Evolutionary conservation across 37 sponge, comb jelly and placozoan species (phyloP).

Genomic region (Beroe ovata): DNA sequence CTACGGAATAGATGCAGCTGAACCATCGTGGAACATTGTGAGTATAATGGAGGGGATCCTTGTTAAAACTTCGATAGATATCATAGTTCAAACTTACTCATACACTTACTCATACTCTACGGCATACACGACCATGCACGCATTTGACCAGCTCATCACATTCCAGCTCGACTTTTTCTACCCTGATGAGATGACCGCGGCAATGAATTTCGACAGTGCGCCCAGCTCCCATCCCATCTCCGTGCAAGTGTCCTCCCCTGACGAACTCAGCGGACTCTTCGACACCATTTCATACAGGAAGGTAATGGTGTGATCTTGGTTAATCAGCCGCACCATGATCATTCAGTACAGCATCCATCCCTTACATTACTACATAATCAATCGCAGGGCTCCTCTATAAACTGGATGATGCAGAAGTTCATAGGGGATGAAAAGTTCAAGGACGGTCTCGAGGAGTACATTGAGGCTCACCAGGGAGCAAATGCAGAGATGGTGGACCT

Average conservation of each 20-base stretch:
- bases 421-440: constrained; percentile 12
- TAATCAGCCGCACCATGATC: too few species aligned
- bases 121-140: too few species aligned
- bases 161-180: constrained; percentile 54
- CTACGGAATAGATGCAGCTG: constrained; percentile 74
- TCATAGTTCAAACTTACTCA: too few species aligned
- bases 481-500: constrained; percentile 62
- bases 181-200: constrained; percentile 44
- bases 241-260: constrained; percentile 71
- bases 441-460: neutral
- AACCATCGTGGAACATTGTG: constrained; percentile 81
- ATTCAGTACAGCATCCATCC: too few species aligned
- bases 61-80: too few species aligned
- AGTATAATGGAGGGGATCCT: too few species aligned
- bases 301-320: too few species aligned
- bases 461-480: neutral
- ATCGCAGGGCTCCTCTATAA: constrained; percentile 41
- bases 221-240: constrained; percentile 54
- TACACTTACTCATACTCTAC: too few species aligned
- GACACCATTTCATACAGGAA: constrained; percentile 94
- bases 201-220: constrained; percentile 65
- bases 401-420: constrained; percentile 61
- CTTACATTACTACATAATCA: too few species aligned
- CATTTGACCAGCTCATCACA: neutral
- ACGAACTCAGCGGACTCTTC: constrained; percentile 87